These are phyloP conservation scores for Hemistola chrysoprasaria DNA, from an alignment of 2,888 invertebrate genomes.

Conservation along the genomic window DNA sequence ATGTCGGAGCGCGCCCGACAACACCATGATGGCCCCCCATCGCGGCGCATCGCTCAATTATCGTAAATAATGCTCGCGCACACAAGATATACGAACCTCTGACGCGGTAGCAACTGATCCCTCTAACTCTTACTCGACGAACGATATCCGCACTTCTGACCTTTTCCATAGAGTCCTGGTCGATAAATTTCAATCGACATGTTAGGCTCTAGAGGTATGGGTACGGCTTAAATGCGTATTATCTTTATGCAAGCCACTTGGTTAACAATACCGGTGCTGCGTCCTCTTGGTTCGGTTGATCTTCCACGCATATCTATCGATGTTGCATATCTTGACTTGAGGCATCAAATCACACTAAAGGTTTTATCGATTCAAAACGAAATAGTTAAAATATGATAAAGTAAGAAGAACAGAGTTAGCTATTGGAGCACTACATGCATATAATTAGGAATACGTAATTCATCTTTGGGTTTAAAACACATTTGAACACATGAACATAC, in stretches of 20 bases:
- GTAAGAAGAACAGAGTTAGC: too few relatives aligned
- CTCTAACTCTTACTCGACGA: conserved; percentile 43
- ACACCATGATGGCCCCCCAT: conserved; percentile 81
- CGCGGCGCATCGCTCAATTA: conserved; percentile 82
- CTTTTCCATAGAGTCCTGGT: conserved; percentile 44
- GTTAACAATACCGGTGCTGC: conserved; percentile 73
- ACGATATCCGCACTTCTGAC: conserved; percentile 49
- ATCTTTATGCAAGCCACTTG: conserved; percentile 82
- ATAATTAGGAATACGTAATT: too few relatives aligned
- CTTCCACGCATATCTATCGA: conserved; percentile 72
- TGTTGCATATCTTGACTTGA: conserved; percentile 66
- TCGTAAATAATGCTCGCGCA: conserved; percentile 82
- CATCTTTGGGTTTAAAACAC: too few relatives aligned
- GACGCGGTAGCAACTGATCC: conserved; percentile 72
- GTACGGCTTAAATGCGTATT: conserved; percentile 73
- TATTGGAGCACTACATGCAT: too few relatives aligned
- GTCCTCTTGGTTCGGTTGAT: conserved; percentile 68
- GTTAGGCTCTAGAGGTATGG: conserved; percentile 58
- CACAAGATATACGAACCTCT: conserved; percentile 78
- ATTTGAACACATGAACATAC: too few relatives aligned
- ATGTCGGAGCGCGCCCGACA: conserved; percentile 78
- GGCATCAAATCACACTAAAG: conserved; percentile 47
- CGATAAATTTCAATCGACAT: conserved; percentile 37
- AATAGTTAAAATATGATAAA: conserved; percentile 24
- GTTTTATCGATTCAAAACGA: conserved; percentile 35